Evolutionary conservation across 2,888 invertebrate species (phyloP).

Genomic region (Cheilosia grossa): DNA sequence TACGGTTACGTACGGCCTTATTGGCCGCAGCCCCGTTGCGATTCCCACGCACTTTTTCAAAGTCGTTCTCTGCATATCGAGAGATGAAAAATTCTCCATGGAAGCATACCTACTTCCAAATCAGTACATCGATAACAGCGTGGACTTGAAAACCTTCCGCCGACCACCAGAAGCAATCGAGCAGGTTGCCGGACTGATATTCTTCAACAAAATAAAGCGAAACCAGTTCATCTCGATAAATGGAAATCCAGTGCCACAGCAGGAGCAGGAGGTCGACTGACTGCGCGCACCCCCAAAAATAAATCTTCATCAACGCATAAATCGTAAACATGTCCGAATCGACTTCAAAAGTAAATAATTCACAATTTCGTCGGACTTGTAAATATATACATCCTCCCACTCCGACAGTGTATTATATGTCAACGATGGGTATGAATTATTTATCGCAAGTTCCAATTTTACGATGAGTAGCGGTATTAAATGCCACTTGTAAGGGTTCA

Average conservation of each 20-base stretch:
- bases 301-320: background rate
- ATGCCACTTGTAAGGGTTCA: conserved; percentile 43
- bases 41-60: conserved; percentile 99
- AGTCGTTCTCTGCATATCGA: conserved; percentile 91
- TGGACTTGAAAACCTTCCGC: conserved; percentile 89
- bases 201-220: conserved; percentile 92
- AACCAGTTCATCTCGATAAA: conserved; percentile 84
- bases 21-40: conserved; percentile 95
- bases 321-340: background rate
- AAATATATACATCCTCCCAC: conserved; percentile 3
- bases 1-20: conserved; percentile 95
- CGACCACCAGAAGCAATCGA: conserved; percentile 96
- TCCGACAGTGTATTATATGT: conserved; percentile 12
- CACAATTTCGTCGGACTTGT: conserved; percentile 8
- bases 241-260: conserved; percentile 21
- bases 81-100: conserved; percentile 89
- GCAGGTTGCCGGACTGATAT: conserved; percentile 93
- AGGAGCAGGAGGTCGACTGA: conserved; percentile 4
- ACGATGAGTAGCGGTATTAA: conserved; percentile 26
- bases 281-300: background rate
- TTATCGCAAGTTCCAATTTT: conserved; percentile 40
- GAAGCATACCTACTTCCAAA: conserved; percentile 98
- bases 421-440: conserved; percentile 32
- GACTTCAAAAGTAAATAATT: conserved; percentile 7
- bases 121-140: conserved; percentile 88